Evolutionary conservation across 2,113 vertebrate genomes (phyloP), one percentile per base, ranked within the genome.

Genomic region (Chroicocephalus ridibundus): DNA sequence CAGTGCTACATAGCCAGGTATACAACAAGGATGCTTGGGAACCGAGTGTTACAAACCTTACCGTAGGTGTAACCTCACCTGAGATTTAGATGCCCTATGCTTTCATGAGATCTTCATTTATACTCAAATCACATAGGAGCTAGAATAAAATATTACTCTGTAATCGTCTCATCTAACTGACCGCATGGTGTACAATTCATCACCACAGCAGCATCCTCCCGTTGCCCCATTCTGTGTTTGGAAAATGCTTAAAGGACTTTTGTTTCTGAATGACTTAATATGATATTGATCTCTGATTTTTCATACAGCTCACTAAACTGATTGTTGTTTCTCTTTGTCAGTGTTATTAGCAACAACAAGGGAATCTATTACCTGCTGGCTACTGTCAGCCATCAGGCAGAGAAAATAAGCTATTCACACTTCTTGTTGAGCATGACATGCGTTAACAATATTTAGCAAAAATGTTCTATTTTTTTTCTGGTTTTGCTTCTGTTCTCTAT

Each of bases 281-380:
- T 29, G 15, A 61, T 92, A 96, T 57, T 69, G 90, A 93, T 86
- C 69, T 88, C 65, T 88, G 65, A 57, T 82, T 96, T 88, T 93
- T 92, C 57, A 22, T 82, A 32, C 22, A 13, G 22, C 15, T 90
- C 40, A 10, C 57, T 86, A 84, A 90, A 92, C 47, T 76, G 66
- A 15, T 34, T 62, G 25, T 10, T 84, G 15, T 74, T 93, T 82
- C 75, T 64, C 36, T 86, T 84, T 93, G 65, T 57, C 65, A 34
- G 7, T 52, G 38, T 86, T 92, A 86, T 64, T 86, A 90, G 10
- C 19, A 88, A 79, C 25, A 95, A 34, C 27, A 55, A 78, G 57
- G 21, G 80, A 75, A 92, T 88, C 36, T 85, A 19, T 88, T 75
- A 79, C 80, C 40, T 95, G 42, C 66, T 93, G 75, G 52, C 80